Evolutionary conservation across 2,113 vertebrate species (phyloP), one percentile per base, ranked within the genome.

Genomic region (Pelvicachromis taeniatus): DNA sequence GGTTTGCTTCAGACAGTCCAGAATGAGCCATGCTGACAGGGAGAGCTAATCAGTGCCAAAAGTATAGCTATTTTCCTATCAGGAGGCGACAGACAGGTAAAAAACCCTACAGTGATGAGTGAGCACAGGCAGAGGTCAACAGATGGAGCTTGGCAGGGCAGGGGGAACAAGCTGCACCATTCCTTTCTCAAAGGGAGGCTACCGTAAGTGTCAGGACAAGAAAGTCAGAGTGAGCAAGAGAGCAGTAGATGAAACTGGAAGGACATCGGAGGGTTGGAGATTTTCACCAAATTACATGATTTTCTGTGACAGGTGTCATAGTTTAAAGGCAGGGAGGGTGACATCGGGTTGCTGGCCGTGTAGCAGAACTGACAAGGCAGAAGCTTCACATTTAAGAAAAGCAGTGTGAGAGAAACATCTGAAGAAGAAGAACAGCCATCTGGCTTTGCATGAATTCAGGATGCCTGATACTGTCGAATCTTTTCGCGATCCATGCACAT

Each of bases 141-240:
- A 86, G 89, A 86, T 85, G 89, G 86, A 78, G 77, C 70, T 19
- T 77, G 65, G 38, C 80, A 77, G 80, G 55, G 55, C 75, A 80
- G 84, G 7, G 55, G 35, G 45, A 82, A 80, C 55, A 16, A 77
- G 75, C 83, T 77, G 55, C 77, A 77, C 85, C 63, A 56, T 33
- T 77, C 55, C 59, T 4, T 54, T 70, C 77, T 58, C 63, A 68
- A 77, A 59, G 56, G 50, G 26, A 68, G 7, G 38, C 45, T 14
- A 78, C 54, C 68, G 16, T 79, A 53, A 85, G 42, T 23, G 31
- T 84, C 68, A 65, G 52, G 77, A 83, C 40, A 65, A 77, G 50
- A 48, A 80, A 80, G 68, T 54, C 50, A 55, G 16, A 86, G 52
- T 29, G 55, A 19, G 59, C 19, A 58, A 61, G 42, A 42, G 48